phyloP scores from a whole-genome alignment of 2,113 vertebrate genomes.

The Rhinoderma darwinii region DNA sequence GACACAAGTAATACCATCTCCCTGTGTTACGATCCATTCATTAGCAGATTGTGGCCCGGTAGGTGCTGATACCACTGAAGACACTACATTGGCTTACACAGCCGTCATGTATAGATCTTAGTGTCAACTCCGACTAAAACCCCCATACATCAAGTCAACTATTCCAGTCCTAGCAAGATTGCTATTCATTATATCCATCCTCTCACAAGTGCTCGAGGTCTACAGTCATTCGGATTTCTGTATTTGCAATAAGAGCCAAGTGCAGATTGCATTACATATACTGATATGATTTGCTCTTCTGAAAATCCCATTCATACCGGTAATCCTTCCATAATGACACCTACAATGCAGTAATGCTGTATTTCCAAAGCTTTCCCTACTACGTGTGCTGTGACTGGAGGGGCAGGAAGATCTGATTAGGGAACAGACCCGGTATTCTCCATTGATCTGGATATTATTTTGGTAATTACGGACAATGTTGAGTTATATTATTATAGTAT shows the following conservation, averaged over 20 bases:
- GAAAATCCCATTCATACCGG: conserved; percentile 1
- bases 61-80: conserved; percentile 9
- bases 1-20: background rate
- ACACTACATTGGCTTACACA: background rate
- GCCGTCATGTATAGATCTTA: conserved; percentile 9
- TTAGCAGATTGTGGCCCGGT: background rate
- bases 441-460: too few species aligned
- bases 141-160: conserved; percentile 35
- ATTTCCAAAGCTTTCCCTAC: background rate
- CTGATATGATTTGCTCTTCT: background rate
- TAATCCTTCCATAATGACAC: background rate
- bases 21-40: conserved; percentile 9
- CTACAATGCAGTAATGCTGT: background rate
- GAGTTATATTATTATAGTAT: too few species aligned
- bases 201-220: background rate
- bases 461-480: too few species aligned
- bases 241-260: background rate
- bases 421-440: too few species aligned
- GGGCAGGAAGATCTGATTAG: too few species aligned
- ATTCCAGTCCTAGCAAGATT: conserved; percentile 24
- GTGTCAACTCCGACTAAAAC: background rate
- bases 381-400: too few species aligned
- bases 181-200: background rate
- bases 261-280: background rate
- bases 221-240: background rate